Conservation (phyloP, 1,140 invertebrate genomes). For the Aphelenchoides fujianensis region DNA sequence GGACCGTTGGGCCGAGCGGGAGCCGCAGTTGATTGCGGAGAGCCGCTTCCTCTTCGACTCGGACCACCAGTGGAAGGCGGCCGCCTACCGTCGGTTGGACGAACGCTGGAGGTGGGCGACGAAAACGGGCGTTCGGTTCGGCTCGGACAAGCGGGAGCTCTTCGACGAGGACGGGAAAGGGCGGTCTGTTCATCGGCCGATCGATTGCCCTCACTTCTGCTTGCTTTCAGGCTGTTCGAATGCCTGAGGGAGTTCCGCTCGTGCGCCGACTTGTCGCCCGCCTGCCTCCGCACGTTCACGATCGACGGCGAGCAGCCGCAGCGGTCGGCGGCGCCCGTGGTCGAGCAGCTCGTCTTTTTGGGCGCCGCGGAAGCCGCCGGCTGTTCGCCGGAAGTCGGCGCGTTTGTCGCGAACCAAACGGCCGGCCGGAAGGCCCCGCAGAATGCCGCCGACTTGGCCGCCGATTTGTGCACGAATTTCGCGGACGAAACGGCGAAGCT, state of each 20-base stretch:
- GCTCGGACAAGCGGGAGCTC: background rate
- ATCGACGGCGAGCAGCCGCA: background rate
- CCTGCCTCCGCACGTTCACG: background rate
- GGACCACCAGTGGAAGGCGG: background rate
- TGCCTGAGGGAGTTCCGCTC: background rate
- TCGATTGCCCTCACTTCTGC: too few species aligned
- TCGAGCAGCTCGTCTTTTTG: slow-evolving; percentile 17
- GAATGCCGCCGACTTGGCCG: slow-evolving; percentile 2
- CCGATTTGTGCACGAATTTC: slow-evolving; percentile 38
- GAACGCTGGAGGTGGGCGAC: slow-evolving; percentile 32
- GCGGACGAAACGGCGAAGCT: slow-evolving; percentile 31
- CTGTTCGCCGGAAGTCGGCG: slow-evolving; percentile 22
- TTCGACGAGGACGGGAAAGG: slow-evolving; percentile 20
- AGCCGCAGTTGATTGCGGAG: background rate
- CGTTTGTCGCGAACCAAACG: background rate
- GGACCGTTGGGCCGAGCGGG: background rate
- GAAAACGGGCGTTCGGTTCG: slow-evolving; percentile 26
- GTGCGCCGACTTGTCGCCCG: background rate
- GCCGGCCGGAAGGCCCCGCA: slow-evolving; percentile 18
- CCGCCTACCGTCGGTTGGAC: slow-evolving; percentile 28
- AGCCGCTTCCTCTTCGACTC: slow-evolving; percentile 6
- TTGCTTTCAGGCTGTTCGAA: slow-evolving; percentile 5
- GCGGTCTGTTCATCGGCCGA: too few species aligned
- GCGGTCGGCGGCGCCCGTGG: background rate
- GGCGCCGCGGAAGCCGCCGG: slow-evolving; percentile 5